Percentiles rank a stretch among this genome's conserved stretches.
These are phyloP conservation scores for Oreochromis aureus DNA, from an alignment of 2,113 vertebrate genomes.

Conservation along the genomic window DNA sequence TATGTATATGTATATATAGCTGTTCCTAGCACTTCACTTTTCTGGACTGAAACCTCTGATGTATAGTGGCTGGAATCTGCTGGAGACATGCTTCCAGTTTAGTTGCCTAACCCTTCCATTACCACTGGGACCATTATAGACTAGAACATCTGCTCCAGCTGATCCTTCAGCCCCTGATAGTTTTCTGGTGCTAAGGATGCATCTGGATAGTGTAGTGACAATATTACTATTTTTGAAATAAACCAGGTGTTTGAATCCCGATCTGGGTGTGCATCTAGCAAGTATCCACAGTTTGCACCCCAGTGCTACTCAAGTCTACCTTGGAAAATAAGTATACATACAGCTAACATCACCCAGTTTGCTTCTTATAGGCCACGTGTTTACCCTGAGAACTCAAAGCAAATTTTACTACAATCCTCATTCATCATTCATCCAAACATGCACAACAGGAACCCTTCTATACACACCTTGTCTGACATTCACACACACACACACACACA, in stretches of 20 bases:
- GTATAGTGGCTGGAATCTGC: neutral
- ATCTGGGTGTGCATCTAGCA: neutral
- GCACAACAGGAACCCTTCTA: neutral
- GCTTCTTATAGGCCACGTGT: neutral
- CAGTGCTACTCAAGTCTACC: neutral
- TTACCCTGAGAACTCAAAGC: neutral
- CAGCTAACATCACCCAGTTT: neutral
- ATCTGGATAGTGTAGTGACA: neutral
- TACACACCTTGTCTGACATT: neutral
- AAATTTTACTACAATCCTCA: neutral
- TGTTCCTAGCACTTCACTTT: no score
- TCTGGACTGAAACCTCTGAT: no score
- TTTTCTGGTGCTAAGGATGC: neutral
- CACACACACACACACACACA: neutral
- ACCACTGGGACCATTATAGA: neutral
- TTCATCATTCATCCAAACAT: neutral
- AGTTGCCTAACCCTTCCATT: neutral
- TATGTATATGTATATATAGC: neutral
- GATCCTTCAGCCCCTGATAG: neutral
- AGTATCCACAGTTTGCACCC: neutral
- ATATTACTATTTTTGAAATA: neutral
- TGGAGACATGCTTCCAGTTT: neutral
- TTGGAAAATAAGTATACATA: neutral
- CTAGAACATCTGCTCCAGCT: neutral
- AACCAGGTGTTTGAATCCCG: neutral